Evolutionary conservation across 2,888 invertebrate genomes (phyloP), one percentile per base, ranked within the genome.

Genomic region (Chrysina gloriosa): DNA sequence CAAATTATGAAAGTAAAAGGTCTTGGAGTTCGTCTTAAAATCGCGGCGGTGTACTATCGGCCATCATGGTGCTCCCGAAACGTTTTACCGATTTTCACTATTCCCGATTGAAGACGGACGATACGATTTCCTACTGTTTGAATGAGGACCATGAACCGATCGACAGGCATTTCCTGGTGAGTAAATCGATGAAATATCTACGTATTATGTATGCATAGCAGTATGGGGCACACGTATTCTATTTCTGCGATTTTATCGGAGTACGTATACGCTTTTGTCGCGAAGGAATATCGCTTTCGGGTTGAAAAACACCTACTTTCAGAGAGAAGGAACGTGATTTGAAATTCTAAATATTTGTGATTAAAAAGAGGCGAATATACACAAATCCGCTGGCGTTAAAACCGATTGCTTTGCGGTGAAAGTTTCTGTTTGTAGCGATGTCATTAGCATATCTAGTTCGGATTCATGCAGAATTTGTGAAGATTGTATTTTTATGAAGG

Each of bases 1-100:
- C 25, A 63, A 61, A 67, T 50, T 47, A 67, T 67, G 67, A 63
- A 42, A 67, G 67, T 63, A 54, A 63, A 63, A 50, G 61, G 45
- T 45, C 45, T 45, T 45, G 21, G 19, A 45, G 45, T 21, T 47
- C 27, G 11, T 50, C 9, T 31, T 16, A n/a, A 56, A 42, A 31
- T 65, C 29, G 61, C 9, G 11, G 9, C n/a, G n/a, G n/a, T n/a
- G n/a, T n/a, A n/a, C n/a, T n/a, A n/a, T n/a, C n/a, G n/a, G n/a
- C n/a, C 34, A 39, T n/a, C 9, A 67, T 67, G 67, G 58, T 36
- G 16, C 63, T 67, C 67, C 25, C 42, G 31, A 63, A 39, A 23
- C 48, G 66, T 3, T 56, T 58, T 23, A 31, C 23, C 45, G 47
- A 29, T 39, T 34, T 67, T 6, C 63, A 36, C n/a, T 67, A 67